These are phyloP conservation scores for Cavia aperea DNA, from an alignment of 2,113 vertebrate genomes.

Conservation along the genomic window DNA sequence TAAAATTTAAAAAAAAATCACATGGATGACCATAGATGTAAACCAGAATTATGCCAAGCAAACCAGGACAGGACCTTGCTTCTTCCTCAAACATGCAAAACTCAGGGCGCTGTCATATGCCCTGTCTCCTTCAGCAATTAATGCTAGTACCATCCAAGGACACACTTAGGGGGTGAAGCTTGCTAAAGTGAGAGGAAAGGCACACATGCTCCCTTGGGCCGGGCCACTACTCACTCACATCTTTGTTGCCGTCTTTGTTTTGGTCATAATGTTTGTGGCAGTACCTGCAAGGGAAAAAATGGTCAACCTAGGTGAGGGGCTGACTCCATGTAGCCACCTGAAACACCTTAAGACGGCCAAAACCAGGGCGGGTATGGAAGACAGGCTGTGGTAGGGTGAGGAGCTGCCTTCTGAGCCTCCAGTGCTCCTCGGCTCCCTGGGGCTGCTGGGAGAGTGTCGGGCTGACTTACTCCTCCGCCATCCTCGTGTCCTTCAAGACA, in stretches of 20 bases:
- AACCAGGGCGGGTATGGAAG: neutral
- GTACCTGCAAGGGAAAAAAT: slow-evolving; percentile 81
- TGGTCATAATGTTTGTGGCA: slow-evolving; percentile 92
- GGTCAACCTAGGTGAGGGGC: neutral
- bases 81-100: neutral
- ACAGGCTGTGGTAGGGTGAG: neutral
- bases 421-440: neutral
- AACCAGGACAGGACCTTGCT: neutral
- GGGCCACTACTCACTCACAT: slow-evolving; percentile 87
- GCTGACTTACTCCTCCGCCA: slow-evolving; percentile 91
- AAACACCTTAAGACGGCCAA: neutral
- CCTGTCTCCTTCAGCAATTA: neutral
- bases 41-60: neutral
- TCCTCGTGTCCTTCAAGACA: slow-evolving; percentile 88
- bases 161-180: neutral
- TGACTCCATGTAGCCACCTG: fast-evolving
- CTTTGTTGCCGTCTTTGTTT: slow-evolving; percentile 88
- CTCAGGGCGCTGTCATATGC: neutral
- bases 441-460: neutral
- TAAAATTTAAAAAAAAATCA: neutral
- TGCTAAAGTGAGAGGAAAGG: neutral
- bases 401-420: neutral
- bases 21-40: neutral
- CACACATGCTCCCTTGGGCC: neutral
- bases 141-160: neutral